Conservation (phyloP, 1,140 invertebrate species). For the Megathymus violae region DNA sequence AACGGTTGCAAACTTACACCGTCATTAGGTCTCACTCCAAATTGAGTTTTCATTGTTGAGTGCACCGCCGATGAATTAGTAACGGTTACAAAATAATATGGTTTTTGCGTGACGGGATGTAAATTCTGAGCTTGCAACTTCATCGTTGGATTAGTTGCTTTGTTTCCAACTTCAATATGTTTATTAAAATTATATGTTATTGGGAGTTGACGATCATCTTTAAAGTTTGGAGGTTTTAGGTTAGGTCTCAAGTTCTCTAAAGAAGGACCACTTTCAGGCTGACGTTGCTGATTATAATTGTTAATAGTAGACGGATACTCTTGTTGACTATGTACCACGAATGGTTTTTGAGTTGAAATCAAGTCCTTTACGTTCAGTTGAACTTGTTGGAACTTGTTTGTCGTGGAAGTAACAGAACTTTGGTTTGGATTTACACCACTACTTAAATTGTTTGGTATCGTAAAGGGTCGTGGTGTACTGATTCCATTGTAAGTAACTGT, state of each 20-base stretch:
- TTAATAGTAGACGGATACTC: slow-evolving; percentile 1
- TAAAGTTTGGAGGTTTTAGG: slow-evolving; percentile 70
- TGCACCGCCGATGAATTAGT: slow-evolving; percentile 48
- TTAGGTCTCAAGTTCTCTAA: slow-evolving; percentile 55
- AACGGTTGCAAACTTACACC: slow-evolving; percentile 44
- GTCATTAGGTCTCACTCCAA: slow-evolving; percentile 42
- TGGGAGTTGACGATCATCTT: slow-evolving; percentile 69
- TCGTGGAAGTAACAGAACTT: slow-evolving; percentile 37
- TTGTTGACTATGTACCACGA: slow-evolving; percentile 42
- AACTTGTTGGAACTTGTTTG: slow-evolving; percentile 42
- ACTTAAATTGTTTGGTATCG: slow-evolving; percentile 45
- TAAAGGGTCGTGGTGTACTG: slow-evolving; percentile 79
- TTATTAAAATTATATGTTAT: slow-evolving; percentile 65
- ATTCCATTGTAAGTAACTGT: slow-evolving; percentile 70
- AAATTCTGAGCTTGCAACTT: slow-evolving; percentile 39
- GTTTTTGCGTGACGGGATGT: slow-evolving; percentile 53
- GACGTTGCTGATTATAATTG: slow-evolving; percentile 27
- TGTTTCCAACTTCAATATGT: slow-evolving; percentile 39
- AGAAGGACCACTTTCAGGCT: slow-evolving; percentile 43
- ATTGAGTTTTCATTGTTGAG: slow-evolving; percentile 55
- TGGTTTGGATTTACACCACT: slow-evolving; percentile 32
- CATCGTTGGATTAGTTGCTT: slow-evolving; percentile 33
- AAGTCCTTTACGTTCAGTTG: neutral
- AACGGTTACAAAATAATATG: slow-evolving; percentile 49
- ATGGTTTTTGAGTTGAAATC: slow-evolving; percentile 42